Conservation (phyloP, 2,113 vertebrate genomes). For the Trinectes maculatus region DNA sequence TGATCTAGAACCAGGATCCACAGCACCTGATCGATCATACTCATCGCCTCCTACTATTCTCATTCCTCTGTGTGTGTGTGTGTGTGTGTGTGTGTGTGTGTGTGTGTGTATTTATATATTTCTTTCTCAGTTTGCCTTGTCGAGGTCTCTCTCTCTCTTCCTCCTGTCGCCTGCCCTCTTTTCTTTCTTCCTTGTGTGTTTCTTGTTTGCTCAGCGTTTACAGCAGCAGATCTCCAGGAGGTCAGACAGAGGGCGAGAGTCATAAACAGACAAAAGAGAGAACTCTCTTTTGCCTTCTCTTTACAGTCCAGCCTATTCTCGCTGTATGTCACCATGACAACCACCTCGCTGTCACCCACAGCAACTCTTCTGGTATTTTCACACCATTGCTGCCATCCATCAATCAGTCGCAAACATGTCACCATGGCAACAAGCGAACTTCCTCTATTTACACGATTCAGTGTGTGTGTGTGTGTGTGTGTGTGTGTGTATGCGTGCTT, state of each 20-base stretch:
- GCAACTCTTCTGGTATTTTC: background rate
- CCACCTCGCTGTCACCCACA: slow-evolving; percentile 6
- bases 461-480: slow-evolving; percentile 19
- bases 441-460: slow-evolving; percentile 29
- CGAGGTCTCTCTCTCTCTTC: background rate
- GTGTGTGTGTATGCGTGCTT: slow-evolving; percentile 24
- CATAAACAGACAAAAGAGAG: background rate
- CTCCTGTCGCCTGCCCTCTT: background rate
- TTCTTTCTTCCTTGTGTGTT: background rate
- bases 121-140: too few relatives aligned
- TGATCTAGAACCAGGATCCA: too few relatives aligned
- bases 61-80: too few relatives aligned
- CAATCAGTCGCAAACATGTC: slow-evolving; percentile 28
- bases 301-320: slow-evolving; percentile 30
- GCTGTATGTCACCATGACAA: slow-evolving; percentile 23
- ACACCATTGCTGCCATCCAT: slow-evolving; percentile 6
- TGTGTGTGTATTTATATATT: too few relatives aligned
- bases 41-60: too few relatives aligned
- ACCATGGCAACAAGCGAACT: slow-evolving; percentile 33
- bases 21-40: too few relatives aligned
- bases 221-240: background rate
- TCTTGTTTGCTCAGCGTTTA: background rate
- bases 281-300: background rate
- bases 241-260: slow-evolving; percentile 16
- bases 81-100: too few relatives aligned